Evolutionary conservation across 2,113 vertebrate genomes (phyloP).

Genomic region (Chionodraco myersi): DNA sequence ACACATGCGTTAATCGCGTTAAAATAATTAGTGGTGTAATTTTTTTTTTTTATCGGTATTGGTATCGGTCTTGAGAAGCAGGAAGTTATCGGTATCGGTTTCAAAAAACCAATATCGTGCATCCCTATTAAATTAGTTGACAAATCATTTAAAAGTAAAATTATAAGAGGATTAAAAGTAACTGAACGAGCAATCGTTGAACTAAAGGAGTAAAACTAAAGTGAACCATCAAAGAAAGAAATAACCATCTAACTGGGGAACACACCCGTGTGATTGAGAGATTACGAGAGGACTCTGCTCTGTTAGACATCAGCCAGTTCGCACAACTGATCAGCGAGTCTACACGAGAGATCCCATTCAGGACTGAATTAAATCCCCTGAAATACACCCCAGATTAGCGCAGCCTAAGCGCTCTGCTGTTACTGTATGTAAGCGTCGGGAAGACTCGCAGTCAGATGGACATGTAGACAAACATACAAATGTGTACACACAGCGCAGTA

Average conservation of each 20-base stretch:
- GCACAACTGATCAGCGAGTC: conserved; percentile 46
- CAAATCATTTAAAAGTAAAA: neutral
- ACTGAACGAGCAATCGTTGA: conserved; percentile 1
- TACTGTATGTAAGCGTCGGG: conserved; percentile 33
- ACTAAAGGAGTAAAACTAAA: conserved; percentile 3
- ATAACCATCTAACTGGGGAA: conserved; percentile 17
- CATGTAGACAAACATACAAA: conserved; percentile 35
- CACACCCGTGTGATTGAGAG: conserved; percentile 22
- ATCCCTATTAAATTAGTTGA: neutral
- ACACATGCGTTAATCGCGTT: no score
- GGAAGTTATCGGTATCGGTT: no score
- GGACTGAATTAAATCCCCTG: conserved; percentile 69
- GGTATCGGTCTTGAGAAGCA: no score
- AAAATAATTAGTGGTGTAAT: no score
- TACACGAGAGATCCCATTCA: conserved; percentile 59
- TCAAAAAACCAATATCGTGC: no score
- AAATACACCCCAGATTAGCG: conserved; percentile 70
- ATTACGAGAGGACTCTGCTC: conserved; percentile 24
- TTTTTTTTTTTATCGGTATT: no score
- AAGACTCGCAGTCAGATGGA: conserved; percentile 36
- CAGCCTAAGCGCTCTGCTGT: conserved; percentile 46
- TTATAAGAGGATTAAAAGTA: neutral
- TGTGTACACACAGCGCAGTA: conserved; percentile 13
- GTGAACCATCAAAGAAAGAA: conserved; percentile 6
- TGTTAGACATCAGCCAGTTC: conserved; percentile 24